A percentile compares a stretch with the other conserved stretches of the same genome.
Conservation (phyloP, 2,888 invertebrate species). For the Leptarthrus brevirostris region DNA sequence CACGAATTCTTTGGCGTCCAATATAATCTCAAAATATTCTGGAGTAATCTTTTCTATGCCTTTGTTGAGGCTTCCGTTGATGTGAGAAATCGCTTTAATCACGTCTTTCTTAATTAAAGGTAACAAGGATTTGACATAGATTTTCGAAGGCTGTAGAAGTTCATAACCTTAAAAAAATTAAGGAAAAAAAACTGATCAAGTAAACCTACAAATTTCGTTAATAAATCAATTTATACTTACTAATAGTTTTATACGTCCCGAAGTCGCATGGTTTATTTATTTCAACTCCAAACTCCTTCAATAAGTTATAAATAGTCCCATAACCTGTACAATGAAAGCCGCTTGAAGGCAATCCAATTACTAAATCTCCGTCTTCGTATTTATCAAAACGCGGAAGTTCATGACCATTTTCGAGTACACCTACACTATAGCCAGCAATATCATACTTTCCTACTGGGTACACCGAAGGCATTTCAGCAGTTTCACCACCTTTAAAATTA, state of each 20-base stretch:
- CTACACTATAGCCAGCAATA: slow-evolving; percentile 95
- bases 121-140: slow-evolving; percentile 84
- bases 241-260: slow-evolving; percentile 71
- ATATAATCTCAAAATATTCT: slow-evolving; percentile 71
- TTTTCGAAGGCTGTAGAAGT: slow-evolving; percentile 85
- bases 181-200: slow-evolving; percentile 49
- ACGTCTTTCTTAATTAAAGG: slow-evolving; percentile 77
- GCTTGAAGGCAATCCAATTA: slow-evolving; percentile 88
- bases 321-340: slow-evolving; percentile 97
- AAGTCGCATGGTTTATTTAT: slow-evolving; percentile 73
- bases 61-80: slow-evolving; percentile 91
- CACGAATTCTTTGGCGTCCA: slow-evolving; percentile 79
- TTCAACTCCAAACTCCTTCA: slow-evolving; percentile 74
- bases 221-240: slow-evolving; percentile 63
- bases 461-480: slow-evolving; percentile 97
- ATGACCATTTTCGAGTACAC: slow-evolving; percentile 82
- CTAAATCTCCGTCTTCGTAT: slow-evolving; percentile 79
- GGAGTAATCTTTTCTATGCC: slow-evolving; percentile 90
- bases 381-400: slow-evolving; percentile 76
- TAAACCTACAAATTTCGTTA: not conserved
- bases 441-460: slow-evolving; percentile 91
- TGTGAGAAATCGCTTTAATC: slow-evolving; percentile 91
- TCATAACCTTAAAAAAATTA: slow-evolving; percentile 74
- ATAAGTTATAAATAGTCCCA: slow-evolving; percentile 84
- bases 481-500: slow-evolving; percentile 79